These are phyloP conservation scores for Mactromeris polynyma DNA, from an alignment of 2,888 invertebrate species.

Conservation along the genomic window DNA sequence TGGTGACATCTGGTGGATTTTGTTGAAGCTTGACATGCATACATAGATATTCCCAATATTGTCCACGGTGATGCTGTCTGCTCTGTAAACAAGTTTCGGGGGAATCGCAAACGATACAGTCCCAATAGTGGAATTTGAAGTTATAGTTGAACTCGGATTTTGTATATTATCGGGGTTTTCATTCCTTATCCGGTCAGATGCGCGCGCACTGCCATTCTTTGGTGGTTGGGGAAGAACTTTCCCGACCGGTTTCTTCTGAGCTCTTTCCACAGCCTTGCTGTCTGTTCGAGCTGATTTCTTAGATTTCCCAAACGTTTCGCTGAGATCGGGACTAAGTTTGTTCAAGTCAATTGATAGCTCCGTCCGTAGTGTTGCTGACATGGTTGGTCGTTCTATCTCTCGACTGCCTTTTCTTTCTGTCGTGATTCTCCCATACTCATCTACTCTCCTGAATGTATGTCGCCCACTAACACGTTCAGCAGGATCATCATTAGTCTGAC, in stretches of 20 bases:
- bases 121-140: slow-evolving; percentile 51
- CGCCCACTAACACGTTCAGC: slow-evolving; percentile 46
- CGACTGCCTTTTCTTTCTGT: slow-evolving; percentile 39
- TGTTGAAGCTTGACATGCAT: slow-evolving; percentile 62
- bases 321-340: slow-evolving; percentile 35
- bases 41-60: slow-evolving; percentile 63
- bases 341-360: slow-evolving; percentile 55
- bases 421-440: slow-evolving; percentile 44
- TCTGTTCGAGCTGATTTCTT: slow-evolving; percentile 31
- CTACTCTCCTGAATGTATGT: slow-evolving; percentile 60
- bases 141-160: slow-evolving; percentile 42
- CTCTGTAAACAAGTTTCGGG: slow-evolving; percentile 56
- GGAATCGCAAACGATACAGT: slow-evolving; percentile 39
- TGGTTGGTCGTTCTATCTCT: slow-evolving; percentile 57
- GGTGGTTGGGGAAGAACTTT: slow-evolving; percentile 47
- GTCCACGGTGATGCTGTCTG: slow-evolving; percentile 62
- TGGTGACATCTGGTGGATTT: slow-evolving; percentile 62
- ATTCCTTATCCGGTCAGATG: slow-evolving; percentile 1
- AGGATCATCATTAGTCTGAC: not conserved
- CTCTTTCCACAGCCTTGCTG: slow-evolving; percentile 62
- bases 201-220: slow-evolving; percentile 19
- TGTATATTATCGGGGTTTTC: slow-evolving; percentile 16
- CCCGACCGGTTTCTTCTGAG: slow-evolving; percentile 43
- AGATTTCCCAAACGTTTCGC: slow-evolving; percentile 42
- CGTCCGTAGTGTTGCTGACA: slow-evolving; percentile 35